Conservation (phyloP, 2,113 vertebrate species). For the Heterocephalus glaber region DNA sequence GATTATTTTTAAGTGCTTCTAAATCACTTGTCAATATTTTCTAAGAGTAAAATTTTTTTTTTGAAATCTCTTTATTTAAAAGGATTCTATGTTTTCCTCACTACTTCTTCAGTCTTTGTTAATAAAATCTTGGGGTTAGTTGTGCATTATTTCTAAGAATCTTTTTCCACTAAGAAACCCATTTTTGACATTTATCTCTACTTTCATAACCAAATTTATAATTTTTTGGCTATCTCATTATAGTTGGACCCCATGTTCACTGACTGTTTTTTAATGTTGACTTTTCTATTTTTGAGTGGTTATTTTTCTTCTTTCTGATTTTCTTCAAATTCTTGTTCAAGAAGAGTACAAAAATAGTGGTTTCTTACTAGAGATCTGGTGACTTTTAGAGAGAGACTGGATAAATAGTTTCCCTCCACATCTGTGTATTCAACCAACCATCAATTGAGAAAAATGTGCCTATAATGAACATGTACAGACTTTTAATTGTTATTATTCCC, state of each 20-base stretch:
- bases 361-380: background rate
- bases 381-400: slow-evolving; percentile 3
- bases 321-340: no score
- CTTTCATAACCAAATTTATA: slow-evolving; percentile 26
- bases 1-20: background rate
- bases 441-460: background rate
- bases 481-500: background rate
- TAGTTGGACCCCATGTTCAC: slow-evolving; percentile 33
- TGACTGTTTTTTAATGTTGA: background rate
- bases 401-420: background rate
- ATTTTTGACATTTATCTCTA: slow-evolving; percentile 34
- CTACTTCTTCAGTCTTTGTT: slow-evolving; percentile 4
- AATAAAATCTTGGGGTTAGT: background rate
- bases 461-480: no score
- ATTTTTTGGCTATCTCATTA: slow-evolving; percentile 54
- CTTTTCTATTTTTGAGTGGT: slow-evolving; percentile 18
- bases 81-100: background rate
- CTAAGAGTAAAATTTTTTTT: background rate
- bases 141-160: background rate
- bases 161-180: slow-evolving; percentile 6
- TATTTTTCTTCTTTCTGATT: slow-evolving; percentile 20
- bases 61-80: slow-evolving; percentile 8
- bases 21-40: background rate
- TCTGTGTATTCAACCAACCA: background rate
- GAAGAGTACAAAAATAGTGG: background rate